These are phyloP conservation scores for Sorex fumeus DNA, from an alignment of 2,113 vertebrate genomes.

Conservation along the genomic window DNA sequence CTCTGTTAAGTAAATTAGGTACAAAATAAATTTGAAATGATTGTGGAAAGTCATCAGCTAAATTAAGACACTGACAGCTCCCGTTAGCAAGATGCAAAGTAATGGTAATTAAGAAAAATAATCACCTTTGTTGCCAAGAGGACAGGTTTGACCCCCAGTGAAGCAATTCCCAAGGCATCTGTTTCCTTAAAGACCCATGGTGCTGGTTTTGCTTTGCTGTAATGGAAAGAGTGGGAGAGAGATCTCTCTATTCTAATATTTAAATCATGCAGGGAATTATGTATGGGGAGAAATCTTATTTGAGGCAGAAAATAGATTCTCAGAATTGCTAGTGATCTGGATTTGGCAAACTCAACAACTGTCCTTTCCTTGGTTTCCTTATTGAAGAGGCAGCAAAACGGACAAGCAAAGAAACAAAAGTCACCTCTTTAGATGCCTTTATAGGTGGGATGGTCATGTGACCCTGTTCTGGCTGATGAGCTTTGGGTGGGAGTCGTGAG, in stretches of 20 bases:
- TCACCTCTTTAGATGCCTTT: background rate
- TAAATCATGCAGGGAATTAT: background rate
- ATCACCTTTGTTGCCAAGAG: slow-evolving; percentile 77
- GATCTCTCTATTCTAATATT: background rate
- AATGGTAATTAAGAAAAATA: slow-evolving; percentile 81
- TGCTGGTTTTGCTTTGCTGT: slow-evolving; percentile 37
- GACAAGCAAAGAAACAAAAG: background rate
- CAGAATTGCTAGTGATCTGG: background rate
- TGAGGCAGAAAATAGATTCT: background rate
- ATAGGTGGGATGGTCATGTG: background rate
- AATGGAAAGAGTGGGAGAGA: background rate
- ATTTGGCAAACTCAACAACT: background rate
- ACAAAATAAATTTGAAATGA: slow-evolving; percentile 82
- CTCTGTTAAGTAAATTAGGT: slow-evolving; percentile 81
- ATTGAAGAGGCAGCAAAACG: background rate
- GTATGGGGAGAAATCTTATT: background rate
- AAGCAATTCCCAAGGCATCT: slow-evolving; percentile 55
- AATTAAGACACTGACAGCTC: slow-evolving; percentile 74
- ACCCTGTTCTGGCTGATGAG: background rate
- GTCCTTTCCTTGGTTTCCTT: background rate
- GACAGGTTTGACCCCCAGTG: slow-evolving; percentile 60
- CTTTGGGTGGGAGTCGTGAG: background rate
- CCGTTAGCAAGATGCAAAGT: slow-evolving; percentile 72
- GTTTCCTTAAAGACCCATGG: slow-evolving; percentile 51
- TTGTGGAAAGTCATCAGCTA: slow-evolving; percentile 74